These are phyloP conservation scores for Meriones psammophilus DNA, from an alignment of 2,797 vertebrate species.

Conservation along the genomic window DNA sequence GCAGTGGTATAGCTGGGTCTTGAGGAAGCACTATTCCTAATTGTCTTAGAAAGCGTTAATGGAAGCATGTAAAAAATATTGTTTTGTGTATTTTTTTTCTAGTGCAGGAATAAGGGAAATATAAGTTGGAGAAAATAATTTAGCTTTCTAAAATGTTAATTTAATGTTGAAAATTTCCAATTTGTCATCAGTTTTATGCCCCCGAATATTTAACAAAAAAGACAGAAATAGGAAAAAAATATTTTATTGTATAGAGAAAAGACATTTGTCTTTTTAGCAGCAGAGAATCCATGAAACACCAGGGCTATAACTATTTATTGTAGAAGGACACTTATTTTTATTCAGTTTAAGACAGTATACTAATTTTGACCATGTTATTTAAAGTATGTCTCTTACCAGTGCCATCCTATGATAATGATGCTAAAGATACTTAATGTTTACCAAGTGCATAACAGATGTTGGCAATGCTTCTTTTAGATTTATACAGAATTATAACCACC, in stretches of 20 bases:
- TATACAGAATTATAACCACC: neutral
- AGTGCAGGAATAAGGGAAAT: slow-evolving; percentile 30
- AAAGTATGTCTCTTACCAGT: neutral
- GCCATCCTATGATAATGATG: neutral
- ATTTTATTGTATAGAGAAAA: neutral
- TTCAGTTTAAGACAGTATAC: neutral
- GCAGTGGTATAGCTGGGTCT: too few relatives aligned
- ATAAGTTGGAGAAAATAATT: slow-evolving; percentile 49
- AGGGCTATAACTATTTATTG: neutral
- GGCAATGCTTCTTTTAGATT: neutral
- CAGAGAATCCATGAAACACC: neutral
- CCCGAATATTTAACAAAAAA: neutral
- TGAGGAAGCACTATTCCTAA: too few relatives aligned
- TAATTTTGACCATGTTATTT: neutral
- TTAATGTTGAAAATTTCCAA: slow-evolving; percentile 16
- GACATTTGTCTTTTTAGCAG: neutral
- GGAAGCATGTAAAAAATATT: neutral
- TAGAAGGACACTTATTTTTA: neutral
- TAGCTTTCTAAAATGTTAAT: slow-evolving; percentile 57
- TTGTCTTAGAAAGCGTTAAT: too few relatives aligned
- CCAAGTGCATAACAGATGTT: neutral
- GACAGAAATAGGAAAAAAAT: neutral
- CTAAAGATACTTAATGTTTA: neutral
- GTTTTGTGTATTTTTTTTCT: neutral
- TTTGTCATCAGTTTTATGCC: slow-evolving; percentile 4